A percentile compares a stretch with the other conserved stretches of the same genome.
Evolutionary conservation across 2,797 vertebrate species (phyloP).

Genomic region (Limosa lapponica): DNA sequence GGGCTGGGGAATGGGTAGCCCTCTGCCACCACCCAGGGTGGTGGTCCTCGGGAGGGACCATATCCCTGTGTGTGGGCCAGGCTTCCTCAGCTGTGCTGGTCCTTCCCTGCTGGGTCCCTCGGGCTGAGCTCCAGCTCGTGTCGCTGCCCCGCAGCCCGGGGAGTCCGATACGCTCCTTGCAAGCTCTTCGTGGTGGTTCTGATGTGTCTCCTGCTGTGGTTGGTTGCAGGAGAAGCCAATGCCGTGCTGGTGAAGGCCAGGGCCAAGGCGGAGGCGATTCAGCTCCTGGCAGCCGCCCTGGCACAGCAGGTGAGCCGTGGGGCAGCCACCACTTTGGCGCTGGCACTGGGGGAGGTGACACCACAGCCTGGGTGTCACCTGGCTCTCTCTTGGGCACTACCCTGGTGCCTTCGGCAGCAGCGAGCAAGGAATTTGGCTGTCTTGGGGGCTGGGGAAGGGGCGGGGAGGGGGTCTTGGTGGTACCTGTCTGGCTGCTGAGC

Average conservation of each 20-base stretch:
- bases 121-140: neutral
- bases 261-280: slow-evolving; percentile 91
- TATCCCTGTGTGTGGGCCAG: neutral
- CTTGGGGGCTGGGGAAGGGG: neutral
- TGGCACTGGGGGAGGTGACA: neutral
- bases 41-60: accelerated
- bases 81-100: neutral
- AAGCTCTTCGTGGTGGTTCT: accelerated
- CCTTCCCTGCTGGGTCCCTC: neutral
- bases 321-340: neutral
- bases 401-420: neutral
- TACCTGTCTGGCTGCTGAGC: accelerated
- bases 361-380: accelerated
- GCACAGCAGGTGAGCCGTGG: slow-evolving; percentile 81
- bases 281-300: slow-evolving; percentile 87
- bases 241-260: slow-evolving; percentile 91
- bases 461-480: accelerated
- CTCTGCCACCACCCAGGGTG: too few species aligned
- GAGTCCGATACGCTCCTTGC: neutral
- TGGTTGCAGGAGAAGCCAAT: slow-evolving; percentile 88
- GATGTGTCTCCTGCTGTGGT: accelerated
- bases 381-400: accelerated
- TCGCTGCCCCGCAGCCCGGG: neutral
- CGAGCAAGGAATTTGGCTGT: accelerated
- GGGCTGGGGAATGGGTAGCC: neutral